Evolutionary conservation across 2,113 vertebrate species (phyloP).

Genomic region (Eulemur macaco): DNA sequence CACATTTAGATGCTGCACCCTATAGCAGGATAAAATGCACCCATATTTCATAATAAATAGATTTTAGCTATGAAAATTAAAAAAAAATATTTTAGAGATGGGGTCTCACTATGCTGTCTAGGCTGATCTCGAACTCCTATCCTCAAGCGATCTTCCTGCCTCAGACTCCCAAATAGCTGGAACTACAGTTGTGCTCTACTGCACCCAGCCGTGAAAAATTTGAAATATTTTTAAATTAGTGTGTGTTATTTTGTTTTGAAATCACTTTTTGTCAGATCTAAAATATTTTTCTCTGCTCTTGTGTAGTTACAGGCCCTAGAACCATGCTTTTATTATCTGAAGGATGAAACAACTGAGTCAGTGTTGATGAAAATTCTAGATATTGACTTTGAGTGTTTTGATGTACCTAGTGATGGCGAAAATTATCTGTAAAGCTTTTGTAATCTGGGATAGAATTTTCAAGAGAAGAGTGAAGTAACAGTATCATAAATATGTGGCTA

Average conservation of each 20-base stretch:
- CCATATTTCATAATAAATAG: neutral
- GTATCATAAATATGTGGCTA: neutral
- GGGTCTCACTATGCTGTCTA: too few species aligned
- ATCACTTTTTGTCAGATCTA: neutral
- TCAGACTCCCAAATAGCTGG: too few species aligned
- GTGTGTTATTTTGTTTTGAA: neutral
- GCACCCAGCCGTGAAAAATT: neutral
- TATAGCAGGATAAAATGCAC: neutral
- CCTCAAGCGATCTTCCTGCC: too few species aligned
- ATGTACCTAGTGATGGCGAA: neutral
- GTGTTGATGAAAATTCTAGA: neutral
- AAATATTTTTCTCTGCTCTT: neutral
- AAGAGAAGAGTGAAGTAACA: neutral
- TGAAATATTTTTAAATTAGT: neutral
- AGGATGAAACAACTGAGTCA: neutral
- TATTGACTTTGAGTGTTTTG: neutral
- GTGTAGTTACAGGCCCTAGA: neutral
- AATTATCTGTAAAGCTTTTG: neutral
- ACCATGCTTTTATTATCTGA: neutral
- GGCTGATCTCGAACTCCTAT: too few species aligned
- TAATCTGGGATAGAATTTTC: constrained; percentile 1
- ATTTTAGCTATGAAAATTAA: neutral
- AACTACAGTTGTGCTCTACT: too few species aligned
- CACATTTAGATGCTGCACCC: neutral
- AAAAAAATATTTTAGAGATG: neutral